Evolutionary conservation across 2,113 vertebrate genomes (phyloP), one percentile per base, ranked within the genome.

Genomic region (Acrocephalus kingi): DNA sequence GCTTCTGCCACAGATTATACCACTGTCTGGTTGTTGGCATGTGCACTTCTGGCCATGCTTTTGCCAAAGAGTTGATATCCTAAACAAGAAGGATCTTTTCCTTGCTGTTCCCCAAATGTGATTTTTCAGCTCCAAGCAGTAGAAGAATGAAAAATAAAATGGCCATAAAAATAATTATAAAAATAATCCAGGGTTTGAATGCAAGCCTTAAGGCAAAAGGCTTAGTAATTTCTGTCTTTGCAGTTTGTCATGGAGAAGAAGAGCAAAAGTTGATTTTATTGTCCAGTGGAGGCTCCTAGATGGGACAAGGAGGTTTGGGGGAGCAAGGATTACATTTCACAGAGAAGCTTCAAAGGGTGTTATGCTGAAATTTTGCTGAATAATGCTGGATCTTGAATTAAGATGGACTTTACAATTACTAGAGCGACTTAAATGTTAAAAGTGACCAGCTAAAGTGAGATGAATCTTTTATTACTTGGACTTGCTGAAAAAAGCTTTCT

Each of bases 351-450:
- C 18, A 24, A 0, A 8, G 11, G 9, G 13, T 52, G 5, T 21
- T 49, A 19, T 2, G 21, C 37, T 59, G 66, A 62, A 62, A 56
- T 62, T 20, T 58, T 64, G 22, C 8, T 73, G 17, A 7, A 46
- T 43, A 19, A 52, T 55, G 19, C 8, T 74, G 16, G 9, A 35
- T 84, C 28, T 39, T 59, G 59, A 73, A 56, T 46, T 28, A 56
- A 74, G 31, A 7, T 59, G 14, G 22, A 63, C 17, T 54, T 86
- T 48, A 51, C 75, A 51, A 7, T 82, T 49, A 24, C 2, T 5
- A 13, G 75, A 51, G 7, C 0, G 0, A 55, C 41, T 33, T 48
- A 69, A 45, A 13, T 7, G 28, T 35, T 81, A 27, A 37, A 55
- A 37, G 43, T 81, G 30, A 72, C 33, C 6, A 37, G 37, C 25